Percentiles rank a stretch among this genome's conserved stretches.
phyloP scores from a whole-genome alignment of 2,888 invertebrate genomes.

The Bimastos eiseni region DNA sequence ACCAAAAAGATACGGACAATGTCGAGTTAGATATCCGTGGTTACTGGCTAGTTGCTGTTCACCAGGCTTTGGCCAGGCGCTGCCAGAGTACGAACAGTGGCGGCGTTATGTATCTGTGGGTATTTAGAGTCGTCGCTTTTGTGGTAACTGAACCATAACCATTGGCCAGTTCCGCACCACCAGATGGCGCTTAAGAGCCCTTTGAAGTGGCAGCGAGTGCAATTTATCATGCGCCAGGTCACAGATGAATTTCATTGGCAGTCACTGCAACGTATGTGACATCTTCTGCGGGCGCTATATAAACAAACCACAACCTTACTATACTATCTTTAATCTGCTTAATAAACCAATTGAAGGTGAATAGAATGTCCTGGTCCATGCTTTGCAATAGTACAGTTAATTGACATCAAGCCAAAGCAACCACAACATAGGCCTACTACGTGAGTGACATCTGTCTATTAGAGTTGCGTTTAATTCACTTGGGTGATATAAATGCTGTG shows the following conservation, averaged over 20 bases:
- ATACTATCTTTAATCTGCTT: neutral
- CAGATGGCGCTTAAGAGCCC: neutral
- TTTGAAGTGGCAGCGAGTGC: neutral
- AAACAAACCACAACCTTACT: neutral
- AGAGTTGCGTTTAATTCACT: no score
- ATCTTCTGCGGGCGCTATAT: neutral
- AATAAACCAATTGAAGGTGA: neutral
- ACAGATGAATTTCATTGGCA: neutral
- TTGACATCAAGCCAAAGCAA: no score
- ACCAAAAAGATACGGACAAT: no score
- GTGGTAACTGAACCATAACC: neutral
- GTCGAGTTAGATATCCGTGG: no score
- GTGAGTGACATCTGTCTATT: no score
- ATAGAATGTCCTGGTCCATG: no score
- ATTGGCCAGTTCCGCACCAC: neutral
- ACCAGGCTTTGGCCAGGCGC: no score
- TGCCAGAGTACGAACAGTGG: no score
- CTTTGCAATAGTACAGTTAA: no score
- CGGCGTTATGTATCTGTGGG: neutral
- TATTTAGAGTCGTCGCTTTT: neutral
- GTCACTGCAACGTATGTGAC: neutral
- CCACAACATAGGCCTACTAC: no score
- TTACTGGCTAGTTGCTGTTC: no score
- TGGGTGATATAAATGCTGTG: no score
- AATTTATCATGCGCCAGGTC: neutral